phyloP scores from a whole-genome alignment of 2,888 invertebrate species.

The Apeira syringaria region DNA sequence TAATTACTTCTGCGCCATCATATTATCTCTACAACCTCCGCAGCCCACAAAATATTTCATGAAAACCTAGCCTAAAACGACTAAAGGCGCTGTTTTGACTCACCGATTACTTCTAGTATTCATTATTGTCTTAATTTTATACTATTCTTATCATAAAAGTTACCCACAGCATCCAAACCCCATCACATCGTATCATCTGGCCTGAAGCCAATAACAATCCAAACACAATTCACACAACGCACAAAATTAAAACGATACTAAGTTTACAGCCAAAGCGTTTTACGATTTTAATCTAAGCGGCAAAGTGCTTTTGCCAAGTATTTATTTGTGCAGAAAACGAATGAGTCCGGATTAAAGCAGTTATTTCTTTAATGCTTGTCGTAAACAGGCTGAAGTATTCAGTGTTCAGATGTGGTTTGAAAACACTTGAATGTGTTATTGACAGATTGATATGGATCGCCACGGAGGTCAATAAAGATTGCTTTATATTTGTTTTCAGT shows the following conservation, averaged over 20 bases:
- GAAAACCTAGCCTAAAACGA: too few species aligned
- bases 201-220: slow-evolving; percentile 9
- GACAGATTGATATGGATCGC: neutral
- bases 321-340: slow-evolving; percentile 41
- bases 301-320: slow-evolving; percentile 37
- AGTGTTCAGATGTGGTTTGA: slow-evolving; percentile 11
- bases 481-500: neutral
- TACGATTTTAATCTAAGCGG: slow-evolving; percentile 67
- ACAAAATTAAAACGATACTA: slow-evolving; percentile 50
- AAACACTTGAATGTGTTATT: neutral
- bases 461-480: neutral
- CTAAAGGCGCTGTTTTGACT: too few species aligned
- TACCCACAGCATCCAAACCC: too few species aligned
- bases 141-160: too few species aligned
- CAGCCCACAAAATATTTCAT: too few species aligned
- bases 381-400: slow-evolving; percentile 36
- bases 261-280: slow-evolving; percentile 52
- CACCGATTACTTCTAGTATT: too few species aligned
- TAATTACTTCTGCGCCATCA: too few species aligned
- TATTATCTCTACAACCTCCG: too few species aligned
- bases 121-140: too few species aligned
- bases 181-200: neutral
- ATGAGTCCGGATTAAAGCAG: slow-evolving; percentile 57
- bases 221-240: slow-evolving; percentile 20
- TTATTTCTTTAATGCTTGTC: slow-evolving; percentile 57